Evolutionary conservation across 35 echinoderm and acorn worm genomes (phyloP), one percentile per base, ranked within the genome.

Genomic region (Amphiura filiformis): DNA sequence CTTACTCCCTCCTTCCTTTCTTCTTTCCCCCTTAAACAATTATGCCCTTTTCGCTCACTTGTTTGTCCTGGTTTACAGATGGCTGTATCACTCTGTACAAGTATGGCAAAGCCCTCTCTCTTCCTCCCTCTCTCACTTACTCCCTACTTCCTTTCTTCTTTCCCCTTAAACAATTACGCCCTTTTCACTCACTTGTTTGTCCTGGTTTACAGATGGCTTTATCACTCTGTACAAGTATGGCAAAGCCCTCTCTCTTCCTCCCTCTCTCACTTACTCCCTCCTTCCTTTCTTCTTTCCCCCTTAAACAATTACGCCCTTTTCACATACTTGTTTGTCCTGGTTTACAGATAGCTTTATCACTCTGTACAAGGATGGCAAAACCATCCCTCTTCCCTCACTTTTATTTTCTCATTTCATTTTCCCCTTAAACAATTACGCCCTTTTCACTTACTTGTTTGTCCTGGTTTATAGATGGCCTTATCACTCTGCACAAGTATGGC

Each of bases 381-480:
- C 18, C 37, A 49, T 0, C 40, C 42, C 37, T 79, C 36, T 15
- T 78, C 31, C 38, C 28, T 39, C n/a, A 20, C 1, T 79, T 7
- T 20, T 52, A 11, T 7, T 11, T 52, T 49, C 18, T 79, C 38
- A 49, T 33, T 87, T 34, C 38, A 56, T 78, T 33, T n/a, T 12
- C 35, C 20, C 7, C 44, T 20, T 52, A 11, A 7, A 76, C 85
- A 78, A 39, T 40, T 52, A 30, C 37, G 35, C 56, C 61, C 38
- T 13, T 28, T 17, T 1, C 30, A 0, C 23, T 20, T 0, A 34
- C 80, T n/a, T n/a, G n/a, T 95, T 79, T 99, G 96, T 22, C 96
- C 96, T 31, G 96, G 96, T 85, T 99, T 99, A 76, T 99, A 99
- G 56, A 99, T 99, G 39, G 96, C 96, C 88, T 99, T 99, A 79